A percentile compares a stretch with the other conserved stretches of the same genome.
Conservation (phyloP, 1,140 invertebrate species). For the Atopsyche davidsoni region DNA sequence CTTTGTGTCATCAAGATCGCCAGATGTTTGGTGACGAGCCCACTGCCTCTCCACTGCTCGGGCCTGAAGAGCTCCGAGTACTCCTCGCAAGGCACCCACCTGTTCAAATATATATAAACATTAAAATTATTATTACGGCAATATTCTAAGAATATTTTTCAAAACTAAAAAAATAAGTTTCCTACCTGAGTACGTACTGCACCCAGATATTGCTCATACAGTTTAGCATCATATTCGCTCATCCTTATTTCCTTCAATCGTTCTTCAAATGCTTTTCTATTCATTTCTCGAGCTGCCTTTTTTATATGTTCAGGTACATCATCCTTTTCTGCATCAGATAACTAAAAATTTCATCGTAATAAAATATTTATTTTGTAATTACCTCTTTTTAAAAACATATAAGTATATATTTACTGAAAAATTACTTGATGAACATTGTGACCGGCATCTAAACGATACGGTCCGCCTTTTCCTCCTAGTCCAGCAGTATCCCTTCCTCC, state of each 20-base stretch:
- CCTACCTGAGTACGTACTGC: slow-evolving; percentile 73
- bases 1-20: slow-evolving; percentile 93
- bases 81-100: slow-evolving; percentile 54
- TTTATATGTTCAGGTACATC: slow-evolving; percentile 84
- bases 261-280: slow-evolving; percentile 81
- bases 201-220: slow-evolving; percentile 77
- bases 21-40: slow-evolving; percentile 85
- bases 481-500: slow-evolving; percentile 92
- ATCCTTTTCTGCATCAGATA: slow-evolving; percentile 85
- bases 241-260: slow-evolving; percentile 88
- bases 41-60: slow-evolving; percentile 92
- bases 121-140: background rate
- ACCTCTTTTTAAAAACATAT: slow-evolving; percentile 2
- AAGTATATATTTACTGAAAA: slow-evolving; percentile 10
- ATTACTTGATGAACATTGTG: slow-evolving; percentile 83
- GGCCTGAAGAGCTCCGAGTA: slow-evolving; percentile 72
- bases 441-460: slow-evolving; percentile 86
- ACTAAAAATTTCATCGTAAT: slow-evolving; percentile 39
- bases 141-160: background rate
- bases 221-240: slow-evolving; percentile 86
- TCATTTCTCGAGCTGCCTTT: slow-evolving; percentile 89
- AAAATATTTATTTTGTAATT: slow-evolving; percentile 1
- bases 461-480: slow-evolving; percentile 85
- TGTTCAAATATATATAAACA: slow-evolving; percentile 19
- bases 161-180: background rate